Evolutionary conservation across 1,140 invertebrate genomes (phyloP).

Genomic region (Lasioglossum albipes): DNA sequence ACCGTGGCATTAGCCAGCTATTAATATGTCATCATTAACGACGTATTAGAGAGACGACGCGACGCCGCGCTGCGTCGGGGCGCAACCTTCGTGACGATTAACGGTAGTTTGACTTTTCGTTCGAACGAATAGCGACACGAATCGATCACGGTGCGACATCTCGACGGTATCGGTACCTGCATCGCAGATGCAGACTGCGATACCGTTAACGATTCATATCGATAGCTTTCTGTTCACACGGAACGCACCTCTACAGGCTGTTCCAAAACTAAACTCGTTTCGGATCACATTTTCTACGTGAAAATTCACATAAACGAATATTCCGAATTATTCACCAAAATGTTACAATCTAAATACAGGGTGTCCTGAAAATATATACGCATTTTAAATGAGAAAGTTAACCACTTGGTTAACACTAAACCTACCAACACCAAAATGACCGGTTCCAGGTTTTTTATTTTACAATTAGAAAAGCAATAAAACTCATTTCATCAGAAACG

Average conservation of each 20-base stretch:
- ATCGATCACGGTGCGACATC: conserved; percentile 16
- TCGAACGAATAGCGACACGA: conserved; percentile 24
- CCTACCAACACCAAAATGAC: too few species aligned
- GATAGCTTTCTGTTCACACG: background rate
- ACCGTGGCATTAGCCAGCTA: conserved; percentile 32
- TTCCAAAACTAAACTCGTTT: background rate
- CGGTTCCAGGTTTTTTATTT: too few species aligned
- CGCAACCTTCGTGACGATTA: conserved; percentile 31
- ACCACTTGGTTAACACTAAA: too few species aligned
- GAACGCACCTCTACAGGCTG: background rate
- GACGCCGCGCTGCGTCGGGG: too few species aligned
- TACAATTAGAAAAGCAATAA: too few species aligned
- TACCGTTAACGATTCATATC: background rate
- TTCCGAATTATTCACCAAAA: too few species aligned
- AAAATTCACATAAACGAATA: background rate
- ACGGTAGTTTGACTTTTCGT: conserved; percentile 29
- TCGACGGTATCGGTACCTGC: background rate
- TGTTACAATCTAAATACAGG: too few species aligned
- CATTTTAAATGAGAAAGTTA: too few species aligned
- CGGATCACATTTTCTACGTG: background rate
- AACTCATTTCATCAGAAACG: too few species aligned
- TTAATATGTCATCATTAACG: conserved; percentile 48
- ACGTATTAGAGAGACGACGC: background rate
- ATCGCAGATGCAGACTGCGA: background rate
- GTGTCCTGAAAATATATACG: too few species aligned